Evolutionary conservation across 2,113 vertebrate genomes (phyloP), one percentile per base, ranked within the genome.

Genomic region (Epinephelus lanceolatus): DNA sequence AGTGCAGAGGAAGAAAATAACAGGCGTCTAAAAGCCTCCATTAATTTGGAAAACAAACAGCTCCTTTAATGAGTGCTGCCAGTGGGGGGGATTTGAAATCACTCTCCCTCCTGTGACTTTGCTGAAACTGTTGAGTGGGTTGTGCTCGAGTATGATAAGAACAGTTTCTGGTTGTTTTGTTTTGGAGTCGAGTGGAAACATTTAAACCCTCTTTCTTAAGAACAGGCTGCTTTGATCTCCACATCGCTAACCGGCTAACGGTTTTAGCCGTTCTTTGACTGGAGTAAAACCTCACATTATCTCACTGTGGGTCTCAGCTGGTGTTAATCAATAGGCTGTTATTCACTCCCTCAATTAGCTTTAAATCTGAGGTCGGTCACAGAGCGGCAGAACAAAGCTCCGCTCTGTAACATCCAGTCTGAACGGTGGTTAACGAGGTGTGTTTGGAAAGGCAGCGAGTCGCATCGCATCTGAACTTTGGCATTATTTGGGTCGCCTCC

Each of bases 41-140:
- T 86, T 91, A 72, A 89, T 88, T 80, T 78, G 12, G 53, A 84
- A 88, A 86, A 88, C 88, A 92, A 90, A 89, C 88, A 61, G 61
- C 74, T 89, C 70, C 57, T 71, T 81, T 83, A 88, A 85, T 79
- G 80, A 84, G 76, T 5, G 51, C 51, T 78, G 81, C 83, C 70
- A 59, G 66, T 25, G 65, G 53, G 65, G 65, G 79, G 70, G 66
- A 18, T 74, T 81, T 85, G 53, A 82, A 88, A 87, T 78, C 68
- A 65, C 73, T 74, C 71, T 37, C 51, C 70, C 84, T 74, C 65
- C 69, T 68, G 82, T 51, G 59, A 72, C 76, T 81, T 56, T 73
- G 45, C 69, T 68, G 65, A 45, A 51, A 61, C 73, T 79, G 67
- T 81, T 5, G 47, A 84, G 86, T 67, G 84, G 68, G 65, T 23